Evolutionary conservation across 2,888 invertebrate species (phyloP), one percentile per base, ranked within the genome.

Genomic region (Helleia helle): DNA sequence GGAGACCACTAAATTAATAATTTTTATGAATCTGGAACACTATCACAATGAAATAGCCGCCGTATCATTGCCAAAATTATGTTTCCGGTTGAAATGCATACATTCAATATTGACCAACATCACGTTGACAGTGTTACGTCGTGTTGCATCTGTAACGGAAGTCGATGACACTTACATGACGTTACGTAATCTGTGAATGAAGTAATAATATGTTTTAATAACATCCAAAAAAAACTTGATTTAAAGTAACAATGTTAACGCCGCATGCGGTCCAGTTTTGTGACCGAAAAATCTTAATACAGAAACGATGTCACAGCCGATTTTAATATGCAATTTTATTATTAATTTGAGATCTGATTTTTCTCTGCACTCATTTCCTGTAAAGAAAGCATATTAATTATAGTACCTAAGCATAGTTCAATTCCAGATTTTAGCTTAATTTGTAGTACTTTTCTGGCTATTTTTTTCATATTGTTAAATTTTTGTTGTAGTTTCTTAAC

Each of bases 211-310:
- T 34, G 34, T 18, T 18, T 34, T 34, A 34, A 18, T 34, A 34
- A 34, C 34, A 34, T 18, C n/a, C n/a, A 6, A 34, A 34, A 34
- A 34, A 34, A 34, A 34, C 34, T 34, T 34, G 34, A 34, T 34
- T 34, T 22, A 34, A 34, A 34, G 34, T 17, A 18, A 12, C 34
- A 34, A 34, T 34, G 29, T 14, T 29, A 34, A 34, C 34, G 34
- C 9, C 34, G 18, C 18, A 7, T 17, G 34, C 22, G 34, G 22
- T 34, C 34, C 34, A 34, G 34, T 34, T 34, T 18, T 18, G 11
- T 34, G 34, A 11, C 34, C 34, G 22, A 34, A 18, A 34, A 22
- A 34, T 22, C 22, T 34, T 34, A 34, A 12, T 34, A 22, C n/a
- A 34, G 22, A 22, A 18, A 34, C 9, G 34, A 34, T 34, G 34